Evolutionary conservation across 1,140 invertebrate species (phyloP).

Genomic region (Octopus sinensis): DNA sequence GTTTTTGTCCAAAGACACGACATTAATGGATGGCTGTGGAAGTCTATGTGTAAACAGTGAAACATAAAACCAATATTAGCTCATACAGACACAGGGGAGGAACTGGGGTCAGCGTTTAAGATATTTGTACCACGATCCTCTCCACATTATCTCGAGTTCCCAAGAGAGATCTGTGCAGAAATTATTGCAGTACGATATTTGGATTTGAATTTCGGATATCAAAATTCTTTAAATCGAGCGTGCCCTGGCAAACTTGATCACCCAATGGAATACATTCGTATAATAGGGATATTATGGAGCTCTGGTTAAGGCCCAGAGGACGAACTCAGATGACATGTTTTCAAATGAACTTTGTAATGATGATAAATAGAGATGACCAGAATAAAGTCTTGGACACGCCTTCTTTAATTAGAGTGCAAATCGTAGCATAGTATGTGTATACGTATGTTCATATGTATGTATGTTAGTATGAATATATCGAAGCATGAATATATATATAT

Average conservation of each 20-base stretch:
- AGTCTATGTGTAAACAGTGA: constrained; percentile 10
- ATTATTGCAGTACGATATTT: constrained; percentile 16
- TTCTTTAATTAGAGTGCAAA: constrained; percentile 9
- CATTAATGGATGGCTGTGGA: constrained; percentile 9
- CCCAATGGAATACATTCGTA: constrained; percentile 3
- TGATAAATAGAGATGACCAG: constrained; percentile 9
- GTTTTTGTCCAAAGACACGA: not conserved
- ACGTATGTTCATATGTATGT: too few relatives aligned
- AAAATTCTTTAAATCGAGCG: constrained; percentile 17
- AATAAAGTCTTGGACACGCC: not conserved
- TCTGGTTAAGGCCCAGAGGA: not conserved
- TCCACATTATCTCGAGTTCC: not conserved
- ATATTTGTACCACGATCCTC: constrained; percentile 12
- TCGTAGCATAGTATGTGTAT: not conserved
- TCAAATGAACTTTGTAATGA: constrained; percentile 18
- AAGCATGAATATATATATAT: too few relatives aligned
- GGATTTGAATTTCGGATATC: constrained; percentile 17
- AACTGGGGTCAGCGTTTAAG: constrained; percentile 10
- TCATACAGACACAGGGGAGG: not conserved
- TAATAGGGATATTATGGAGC: constrained; percentile 14
- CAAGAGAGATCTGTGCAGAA: not conserved
- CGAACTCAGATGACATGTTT: constrained; percentile 4
- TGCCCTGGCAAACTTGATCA: constrained; percentile 11
- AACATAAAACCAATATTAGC: constrained; percentile 15
- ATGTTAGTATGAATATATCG: too few relatives aligned